Conservation (phyloP, 2,113 vertebrate species). For the Antidorcas marsupialis region DNA sequence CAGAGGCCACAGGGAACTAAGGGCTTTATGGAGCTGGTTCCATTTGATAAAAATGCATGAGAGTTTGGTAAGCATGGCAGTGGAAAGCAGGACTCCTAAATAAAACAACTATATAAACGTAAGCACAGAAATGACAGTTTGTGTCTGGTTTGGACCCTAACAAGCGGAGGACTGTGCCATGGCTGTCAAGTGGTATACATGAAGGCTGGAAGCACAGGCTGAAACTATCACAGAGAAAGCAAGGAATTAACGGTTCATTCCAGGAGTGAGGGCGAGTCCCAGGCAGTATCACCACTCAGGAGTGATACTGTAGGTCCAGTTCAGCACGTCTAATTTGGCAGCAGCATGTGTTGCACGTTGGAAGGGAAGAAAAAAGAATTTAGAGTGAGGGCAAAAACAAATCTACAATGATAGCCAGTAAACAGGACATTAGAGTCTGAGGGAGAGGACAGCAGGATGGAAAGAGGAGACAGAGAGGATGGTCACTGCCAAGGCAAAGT, state of each 20-base stretch:
- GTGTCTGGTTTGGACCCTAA: neutral
- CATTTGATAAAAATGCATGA: neutral
- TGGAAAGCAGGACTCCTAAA: neutral
- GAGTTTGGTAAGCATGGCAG: neutral
- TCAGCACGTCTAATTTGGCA: neutral
- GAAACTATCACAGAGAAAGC: neutral
- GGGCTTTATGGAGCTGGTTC: neutral
- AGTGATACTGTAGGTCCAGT: neutral
- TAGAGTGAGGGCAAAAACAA: neutral
- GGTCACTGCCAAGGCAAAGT: too few relatives aligned
- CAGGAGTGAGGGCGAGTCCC: neutral
- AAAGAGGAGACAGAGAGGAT: neutral
- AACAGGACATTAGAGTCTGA: neutral
- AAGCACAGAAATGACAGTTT: neutral
- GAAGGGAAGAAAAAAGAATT: neutral
- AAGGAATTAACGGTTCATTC: neutral
- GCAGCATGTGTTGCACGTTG: too few relatives aligned
- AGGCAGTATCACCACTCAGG: neutral
- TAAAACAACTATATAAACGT: neutral
- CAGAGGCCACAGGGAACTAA: neutral
- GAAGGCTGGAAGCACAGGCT: neutral
- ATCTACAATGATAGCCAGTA: neutral
- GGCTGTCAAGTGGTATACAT: rapidly evolving
- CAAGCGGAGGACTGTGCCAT: neutral
- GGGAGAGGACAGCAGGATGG: neutral